Evolutionary conservation across 1,140 invertebrate genomes (phyloP).

Genomic region (Formica exsecta): DNA sequence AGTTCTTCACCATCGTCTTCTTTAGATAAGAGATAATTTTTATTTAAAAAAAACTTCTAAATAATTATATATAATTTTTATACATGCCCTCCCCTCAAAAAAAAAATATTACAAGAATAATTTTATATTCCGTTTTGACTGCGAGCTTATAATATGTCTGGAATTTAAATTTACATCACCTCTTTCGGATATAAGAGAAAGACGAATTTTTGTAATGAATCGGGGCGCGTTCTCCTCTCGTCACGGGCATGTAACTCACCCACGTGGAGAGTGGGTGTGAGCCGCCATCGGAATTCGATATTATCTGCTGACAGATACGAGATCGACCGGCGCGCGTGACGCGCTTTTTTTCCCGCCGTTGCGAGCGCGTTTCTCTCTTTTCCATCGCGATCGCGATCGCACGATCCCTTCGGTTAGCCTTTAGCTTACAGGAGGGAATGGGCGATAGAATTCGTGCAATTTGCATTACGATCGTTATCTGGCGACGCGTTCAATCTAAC

Average conservation of each 20-base stretch:
- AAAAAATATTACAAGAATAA: no score
- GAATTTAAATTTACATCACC: no score
- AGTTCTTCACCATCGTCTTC: not conserved
- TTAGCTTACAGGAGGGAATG: not conserved
- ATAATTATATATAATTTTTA: no score
- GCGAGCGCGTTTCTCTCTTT: slow-evolving; percentile 66
- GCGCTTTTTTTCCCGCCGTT: slow-evolving; percentile 57
- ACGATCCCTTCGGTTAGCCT: slow-evolving; percentile 14
- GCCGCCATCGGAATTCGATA: slow-evolving; percentile 75
- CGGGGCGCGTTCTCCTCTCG: not conserved
- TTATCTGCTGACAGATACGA: slow-evolving; percentile 77
- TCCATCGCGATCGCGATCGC: slow-evolving; percentile 38
- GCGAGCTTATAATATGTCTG: not conserved
- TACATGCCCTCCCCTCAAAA: no score
- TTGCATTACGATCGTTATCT: slow-evolving; percentile 73
- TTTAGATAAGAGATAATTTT: not conserved
- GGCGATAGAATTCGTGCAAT: slow-evolving; percentile 67
- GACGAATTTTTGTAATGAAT: no score
- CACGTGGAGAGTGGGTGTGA: slow-evolving; percentile 75
- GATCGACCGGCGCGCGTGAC: slow-evolving; percentile 72
- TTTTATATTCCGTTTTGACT: no score
- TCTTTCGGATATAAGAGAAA: no score
- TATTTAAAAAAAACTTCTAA: not conserved
- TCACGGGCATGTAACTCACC: slow-evolving; percentile 33
- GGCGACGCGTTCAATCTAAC: slow-evolving; percentile 57